Evolutionary conservation across 2,888 invertebrate species (phyloP).

Genomic region (Pinctada fucata): DNA sequence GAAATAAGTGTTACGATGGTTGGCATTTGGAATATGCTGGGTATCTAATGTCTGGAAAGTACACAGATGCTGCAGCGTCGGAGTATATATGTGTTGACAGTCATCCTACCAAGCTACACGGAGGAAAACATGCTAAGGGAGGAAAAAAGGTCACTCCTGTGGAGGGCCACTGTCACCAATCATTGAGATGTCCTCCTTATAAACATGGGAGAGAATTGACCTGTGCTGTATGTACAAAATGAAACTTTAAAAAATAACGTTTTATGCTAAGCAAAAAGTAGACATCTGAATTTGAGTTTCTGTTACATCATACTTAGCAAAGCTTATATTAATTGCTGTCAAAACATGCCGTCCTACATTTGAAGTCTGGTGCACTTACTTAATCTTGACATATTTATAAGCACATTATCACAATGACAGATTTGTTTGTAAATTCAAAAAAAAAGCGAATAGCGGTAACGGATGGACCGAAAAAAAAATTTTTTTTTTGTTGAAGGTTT

Average conservation of each 20-base stretch:
- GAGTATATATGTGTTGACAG: slow-evolving; percentile 13
- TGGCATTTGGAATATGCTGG: slow-evolving; percentile 9
- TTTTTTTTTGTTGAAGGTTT: too few relatives aligned
- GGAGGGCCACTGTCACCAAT: neutral
- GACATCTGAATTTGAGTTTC: too few relatives aligned
- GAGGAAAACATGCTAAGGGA: neutral
- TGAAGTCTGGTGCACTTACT: too few relatives aligned
- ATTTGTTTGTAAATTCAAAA: too few relatives aligned
- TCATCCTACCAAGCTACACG: slow-evolving; percentile 3
- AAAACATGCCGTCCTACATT: too few relatives aligned
- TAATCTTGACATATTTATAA: too few relatives aligned
- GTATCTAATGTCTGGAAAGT: slow-evolving; percentile 8
- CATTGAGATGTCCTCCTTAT: neutral
- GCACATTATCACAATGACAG: too few relatives aligned
- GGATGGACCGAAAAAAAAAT: too few relatives aligned
- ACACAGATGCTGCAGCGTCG: neutral
- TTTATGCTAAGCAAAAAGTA: neutral
- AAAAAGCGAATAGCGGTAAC: too few relatives aligned
- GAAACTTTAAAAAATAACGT: neutral
- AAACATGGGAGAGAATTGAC: slow-evolving; percentile 12
- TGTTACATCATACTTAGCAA: too few relatives aligned
- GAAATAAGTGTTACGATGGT: slow-evolving; percentile 7
- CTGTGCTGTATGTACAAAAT: slow-evolving; percentile 15
- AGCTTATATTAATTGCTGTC: too few relatives aligned
- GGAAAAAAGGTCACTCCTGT: neutral